Base-by-base conservation (phyloP, 2,888 invertebrate genomes). In the Ecliptopera silaceata region DNA sequence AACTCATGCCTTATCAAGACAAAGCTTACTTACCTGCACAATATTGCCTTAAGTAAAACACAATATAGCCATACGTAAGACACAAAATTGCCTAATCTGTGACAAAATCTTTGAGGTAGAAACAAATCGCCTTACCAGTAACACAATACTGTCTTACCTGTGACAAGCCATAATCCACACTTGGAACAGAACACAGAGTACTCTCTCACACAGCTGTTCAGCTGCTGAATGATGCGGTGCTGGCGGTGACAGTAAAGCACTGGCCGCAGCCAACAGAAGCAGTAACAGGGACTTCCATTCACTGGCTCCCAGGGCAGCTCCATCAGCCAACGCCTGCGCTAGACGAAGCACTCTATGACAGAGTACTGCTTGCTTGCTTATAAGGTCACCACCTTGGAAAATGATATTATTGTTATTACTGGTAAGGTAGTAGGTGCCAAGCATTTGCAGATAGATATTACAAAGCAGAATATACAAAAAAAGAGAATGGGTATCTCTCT, bases 191-290 rank as follows among this genome's bases (percentile, higher is more conserved):
- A 98, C 98, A 66, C 97, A 97, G 4, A 99, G 92, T 48, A 99
- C 97, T 31, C 99, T 92, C 82, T 98, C 98, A 80, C 98, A 98
- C 41, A 99, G 92, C 80, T 98, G 98, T 80, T 98, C 98, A 0
- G 97, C 97, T n/a, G 97, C 97, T 75, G 98, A 97, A 85, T 98
- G 98, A 87, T 97, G 97, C 26, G 97, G 95, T 4, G 97, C 96
- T 4, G 99, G 98, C 18, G 98, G 98, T 1, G 98, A 95, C 59
- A 99, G 91, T 34, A 99, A 91, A 6, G 97, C 97, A 68, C 98
- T 96, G 75, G 98, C 98, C 31, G 98, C 89, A 0, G 86, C 79
- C 59, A 99, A 91, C 64, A 99, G 92, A 84, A 99, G 96, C 56
- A 97, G 88, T 44, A 99, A 91, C 32, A 99, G 83, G 1, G 97